These are phyloP conservation scores for Stenchaetothrips biformis DNA, from an alignment of 2,888 invertebrate genomes.

Conservation along the genomic window DNA sequence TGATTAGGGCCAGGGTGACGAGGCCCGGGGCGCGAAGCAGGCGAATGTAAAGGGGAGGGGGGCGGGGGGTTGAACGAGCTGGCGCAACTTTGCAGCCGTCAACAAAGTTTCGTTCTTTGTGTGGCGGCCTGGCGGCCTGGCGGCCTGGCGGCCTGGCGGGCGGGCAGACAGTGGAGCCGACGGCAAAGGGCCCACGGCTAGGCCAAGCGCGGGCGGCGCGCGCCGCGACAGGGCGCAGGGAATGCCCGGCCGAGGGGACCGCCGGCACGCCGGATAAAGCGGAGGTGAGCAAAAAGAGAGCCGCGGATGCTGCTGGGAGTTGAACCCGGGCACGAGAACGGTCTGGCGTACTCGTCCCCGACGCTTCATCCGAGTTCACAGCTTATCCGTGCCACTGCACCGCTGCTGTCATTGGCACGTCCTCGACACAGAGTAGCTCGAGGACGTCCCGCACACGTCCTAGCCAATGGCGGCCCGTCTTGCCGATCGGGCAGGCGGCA, in stretches of 20 bases:
- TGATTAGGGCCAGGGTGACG: constrained; percentile 21
- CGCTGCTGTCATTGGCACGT: no score
- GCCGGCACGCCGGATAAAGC: neutral
- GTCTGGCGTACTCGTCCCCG: neutral
- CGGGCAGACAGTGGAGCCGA: neutral
- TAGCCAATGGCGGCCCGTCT: no score
- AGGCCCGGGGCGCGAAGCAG: neutral
- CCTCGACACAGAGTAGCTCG: no score
- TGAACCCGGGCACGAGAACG: neutral
- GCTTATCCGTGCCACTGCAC: no score
- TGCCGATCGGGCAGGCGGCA: no score
- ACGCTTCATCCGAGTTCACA: no score
- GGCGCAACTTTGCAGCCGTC: constrained; percentile 20
- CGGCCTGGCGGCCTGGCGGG: no score
- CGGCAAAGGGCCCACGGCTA: neutral
- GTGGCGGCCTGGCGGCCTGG: no score
- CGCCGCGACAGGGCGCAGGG: neutral
- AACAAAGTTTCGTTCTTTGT: constrained; percentile 24
- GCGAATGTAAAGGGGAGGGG: neutral
- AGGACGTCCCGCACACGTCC: no score
- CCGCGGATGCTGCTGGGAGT: neutral
- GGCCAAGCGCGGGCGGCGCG: no score
- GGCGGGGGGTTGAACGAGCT: constrained; percentile 2
- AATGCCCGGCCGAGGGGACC: neutral
- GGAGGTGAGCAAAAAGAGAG: neutral